A percentile compares a stretch with the other conserved stretches of the same genome.
Conservation (phyloP, 2,888 invertebrate species). For the Exocentrus adspersus region DNA sequence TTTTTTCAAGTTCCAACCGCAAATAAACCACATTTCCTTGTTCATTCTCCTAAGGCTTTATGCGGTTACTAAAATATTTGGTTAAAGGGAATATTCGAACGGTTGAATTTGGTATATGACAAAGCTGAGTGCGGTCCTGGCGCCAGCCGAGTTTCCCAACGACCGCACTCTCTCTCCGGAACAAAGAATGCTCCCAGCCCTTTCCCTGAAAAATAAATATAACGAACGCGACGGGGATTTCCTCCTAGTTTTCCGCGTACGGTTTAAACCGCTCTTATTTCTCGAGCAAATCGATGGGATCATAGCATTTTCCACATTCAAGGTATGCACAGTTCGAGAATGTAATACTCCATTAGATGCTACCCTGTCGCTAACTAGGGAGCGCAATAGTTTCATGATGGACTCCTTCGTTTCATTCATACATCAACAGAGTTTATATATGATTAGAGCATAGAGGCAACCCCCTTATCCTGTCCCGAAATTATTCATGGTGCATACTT, state of each 20-base stretch:
- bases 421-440: not conserved
- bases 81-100: too few relatives aligned
- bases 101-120: too few relatives aligned
- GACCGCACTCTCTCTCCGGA: constrained; percentile 8
- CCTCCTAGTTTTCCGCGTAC: constrained; percentile 9
- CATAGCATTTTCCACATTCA: not conserved
- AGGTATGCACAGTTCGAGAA: too few relatives aligned
- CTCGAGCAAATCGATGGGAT: constrained; percentile 1
- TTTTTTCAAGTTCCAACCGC: too few relatives aligned
- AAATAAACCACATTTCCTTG: too few relatives aligned
- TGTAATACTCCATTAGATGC: too few relatives aligned
- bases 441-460: not conserved
- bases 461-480: not conserved
- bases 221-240: constrained; percentile 16
- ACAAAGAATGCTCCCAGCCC: constrained; percentile 24
- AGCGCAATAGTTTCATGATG: too few relatives aligned
- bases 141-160: constrained; percentile 10
- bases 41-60: too few relatives aligned
- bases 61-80: too few relatives aligned
- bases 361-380: too few relatives aligned
- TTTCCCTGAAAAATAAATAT: constrained; percentile 22
- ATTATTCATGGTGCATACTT: constrained; percentile 1
- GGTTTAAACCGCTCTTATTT: constrained; percentile 11
- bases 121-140: too few relatives aligned
- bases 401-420: too few relatives aligned